Evolutionary conservation across 2,797 vertebrate genomes (phyloP).

Genomic region (Danio albolineatus): DNA sequence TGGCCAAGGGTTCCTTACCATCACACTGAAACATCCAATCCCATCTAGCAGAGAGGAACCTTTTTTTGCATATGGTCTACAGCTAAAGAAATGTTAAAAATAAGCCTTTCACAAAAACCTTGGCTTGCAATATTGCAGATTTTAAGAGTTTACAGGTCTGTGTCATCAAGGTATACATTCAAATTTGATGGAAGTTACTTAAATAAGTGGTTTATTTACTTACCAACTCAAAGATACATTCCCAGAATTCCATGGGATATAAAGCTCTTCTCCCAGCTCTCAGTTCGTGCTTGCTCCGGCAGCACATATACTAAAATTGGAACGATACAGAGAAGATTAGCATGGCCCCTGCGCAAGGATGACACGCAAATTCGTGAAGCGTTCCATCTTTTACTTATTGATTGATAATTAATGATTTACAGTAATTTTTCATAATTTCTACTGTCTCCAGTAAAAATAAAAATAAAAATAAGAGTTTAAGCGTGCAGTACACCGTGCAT

Average conservation of each 20-base stretch:
- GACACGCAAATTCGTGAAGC: neutral
- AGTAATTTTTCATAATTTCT: neutral
- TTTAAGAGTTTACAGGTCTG: neutral
- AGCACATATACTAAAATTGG: slow-evolving; percentile 57
- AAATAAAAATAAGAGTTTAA: too few relatives aligned
- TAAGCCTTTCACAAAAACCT: neutral
- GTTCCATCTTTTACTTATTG: neutral
- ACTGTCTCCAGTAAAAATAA: neutral
- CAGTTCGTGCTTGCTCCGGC: slow-evolving; percentile 41
- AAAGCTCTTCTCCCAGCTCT: fast-evolving
- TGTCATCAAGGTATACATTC: neutral
- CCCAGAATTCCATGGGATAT: neutral
- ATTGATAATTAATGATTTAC: neutral
- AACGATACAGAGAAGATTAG: slow-evolving; percentile 58
- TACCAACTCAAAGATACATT: neutral
- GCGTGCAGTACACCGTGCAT: neutral
- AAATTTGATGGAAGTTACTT: neutral
- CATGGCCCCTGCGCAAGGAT: slow-evolving; percentile 48
- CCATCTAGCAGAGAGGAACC: too few relatives aligned
- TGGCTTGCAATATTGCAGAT: neutral
- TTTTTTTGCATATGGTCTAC: too few relatives aligned
- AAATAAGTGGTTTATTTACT: neutral
- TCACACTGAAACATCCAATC: neutral
- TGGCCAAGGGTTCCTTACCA: neutral
- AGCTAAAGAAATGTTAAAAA: neutral